phyloP scores from a whole-genome alignment of 2,113 vertebrate species.

The Crypturellus undulatus region DNA sequence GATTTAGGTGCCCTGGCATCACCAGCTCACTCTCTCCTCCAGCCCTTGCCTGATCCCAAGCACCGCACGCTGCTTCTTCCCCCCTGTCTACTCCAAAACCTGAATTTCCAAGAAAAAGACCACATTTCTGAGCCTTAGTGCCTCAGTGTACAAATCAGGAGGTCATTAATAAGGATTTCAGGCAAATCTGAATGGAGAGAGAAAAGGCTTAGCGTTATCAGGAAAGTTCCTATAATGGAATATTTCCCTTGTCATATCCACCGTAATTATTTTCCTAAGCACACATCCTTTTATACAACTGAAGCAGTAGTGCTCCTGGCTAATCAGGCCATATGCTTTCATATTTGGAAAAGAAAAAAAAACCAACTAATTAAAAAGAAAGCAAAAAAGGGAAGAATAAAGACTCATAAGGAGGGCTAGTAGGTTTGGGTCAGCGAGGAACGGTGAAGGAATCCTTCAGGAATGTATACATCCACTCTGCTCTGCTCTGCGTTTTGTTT shows the following conservation, averaged over 20 bases:
- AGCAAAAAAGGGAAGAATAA: neutral
- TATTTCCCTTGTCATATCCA: neutral
- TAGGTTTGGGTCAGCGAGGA: slow-evolving; percentile 37
- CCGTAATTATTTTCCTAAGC: slow-evolving; percentile 70
- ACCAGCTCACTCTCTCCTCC: rapidly evolving
- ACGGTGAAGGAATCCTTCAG: slow-evolving; percentile 75
- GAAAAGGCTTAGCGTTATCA: slow-evolving; percentile 72
- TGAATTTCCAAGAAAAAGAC: neutral
- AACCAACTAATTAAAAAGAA: slow-evolving; percentile 58
- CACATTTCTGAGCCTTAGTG: neutral
- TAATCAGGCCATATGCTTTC: slow-evolving; percentile 70
- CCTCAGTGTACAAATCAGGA: neutral
- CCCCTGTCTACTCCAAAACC: neutral
- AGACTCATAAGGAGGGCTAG: slow-evolving; percentile 37
- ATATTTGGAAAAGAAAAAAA: slow-evolving; percentile 36
- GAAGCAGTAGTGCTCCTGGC: slow-evolving; percentile 53
- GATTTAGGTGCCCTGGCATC: too few relatives aligned
- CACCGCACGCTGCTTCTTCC: rapidly evolving
- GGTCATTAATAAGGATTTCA: slow-evolving; percentile 63
- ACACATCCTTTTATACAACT: slow-evolving; percentile 42
- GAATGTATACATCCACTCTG: slow-evolving; percentile 65
- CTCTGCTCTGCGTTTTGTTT: slow-evolving; percentile 76
- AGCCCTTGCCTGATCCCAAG: neutral
- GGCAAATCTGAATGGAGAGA: slow-evolving; percentile 65
- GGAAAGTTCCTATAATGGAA: neutral